Evolutionary conservation across 1,140 invertebrate genomes (phyloP), one percentile per base, ranked within the genome.

Genomic region (Rhyzopertha dominica): DNA sequence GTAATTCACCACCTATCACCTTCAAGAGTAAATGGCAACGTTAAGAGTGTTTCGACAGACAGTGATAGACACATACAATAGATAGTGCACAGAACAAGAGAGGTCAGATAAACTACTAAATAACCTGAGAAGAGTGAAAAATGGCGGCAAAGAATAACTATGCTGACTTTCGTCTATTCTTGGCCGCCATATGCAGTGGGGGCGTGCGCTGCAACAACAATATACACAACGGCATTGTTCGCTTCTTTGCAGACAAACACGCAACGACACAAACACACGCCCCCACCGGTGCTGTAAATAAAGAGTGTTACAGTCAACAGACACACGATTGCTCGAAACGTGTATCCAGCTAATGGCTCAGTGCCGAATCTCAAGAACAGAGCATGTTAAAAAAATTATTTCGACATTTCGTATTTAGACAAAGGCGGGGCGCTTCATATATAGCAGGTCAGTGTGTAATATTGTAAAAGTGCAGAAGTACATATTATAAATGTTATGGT

Each of bases 1-100:
- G 91, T 81, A 94, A 92, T 83, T 94, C 90, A 83, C 91, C 91
- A 86, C 90, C 90, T 90, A 95, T 95, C 83, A 93, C 90, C 90
- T 94, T 90, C 79, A 85, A 84, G 81, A 81, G 78, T 78, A 65
- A 68, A 65, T 60, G 62, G 63, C 53, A 65, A 65, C 57, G 60
- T 66, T 65, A 65, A 67, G 65, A 67, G 63, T 65, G 63, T 54
- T 67, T 58, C 52, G 59, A 64, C 58, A 66, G 63, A 66, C 54
- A 64, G 62, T 61, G 60, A 56, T 43, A 62, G 55, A 64, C 56
- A 63, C 55, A 61, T 55, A 61, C 59, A 61, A 59, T 56, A 61
- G 61, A 64, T 56, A 64, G 62, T 65, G 62, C 63, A 66, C 53
- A 66, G 58, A 65, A 59, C 56, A 52, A 63, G 56, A 59, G 51